phyloP scores from a whole-genome alignment of 2,113 vertebrate species.

The Gyps fulvus region DNA sequence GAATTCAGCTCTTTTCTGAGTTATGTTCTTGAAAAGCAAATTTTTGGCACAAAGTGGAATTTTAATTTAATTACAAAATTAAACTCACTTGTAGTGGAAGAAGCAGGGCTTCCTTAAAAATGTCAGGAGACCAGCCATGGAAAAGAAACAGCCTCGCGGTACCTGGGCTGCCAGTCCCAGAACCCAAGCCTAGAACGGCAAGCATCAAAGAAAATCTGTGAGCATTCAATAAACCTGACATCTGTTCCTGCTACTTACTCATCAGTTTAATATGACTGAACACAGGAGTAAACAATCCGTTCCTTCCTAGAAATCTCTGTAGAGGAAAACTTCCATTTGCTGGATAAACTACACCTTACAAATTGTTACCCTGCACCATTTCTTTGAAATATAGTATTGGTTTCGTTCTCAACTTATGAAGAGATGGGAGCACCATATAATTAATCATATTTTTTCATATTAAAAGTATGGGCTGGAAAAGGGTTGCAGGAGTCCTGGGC shows the following conservation, averaged over 20 bases:
- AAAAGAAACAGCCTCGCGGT: fast-evolving
- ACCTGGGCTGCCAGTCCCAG: neutral
- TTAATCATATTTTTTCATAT: neutral
- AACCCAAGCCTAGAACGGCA: fast-evolving
- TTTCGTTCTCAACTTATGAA: neutral
- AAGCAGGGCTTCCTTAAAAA: neutral
- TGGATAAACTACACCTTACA: neutral
- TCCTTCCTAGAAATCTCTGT: neutral
- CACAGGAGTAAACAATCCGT: neutral
- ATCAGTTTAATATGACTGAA: neutral
- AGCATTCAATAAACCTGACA: neutral
- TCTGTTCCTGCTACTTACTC: neutral
- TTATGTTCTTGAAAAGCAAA: neutral
- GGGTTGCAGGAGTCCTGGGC: neutral
- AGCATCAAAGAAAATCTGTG: neutral
- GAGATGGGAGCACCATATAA: neutral
- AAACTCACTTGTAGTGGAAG: neutral
- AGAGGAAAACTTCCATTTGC: neutral
- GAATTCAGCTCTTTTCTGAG: neutral
- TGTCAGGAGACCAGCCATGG: neutral
- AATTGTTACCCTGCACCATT: neutral
- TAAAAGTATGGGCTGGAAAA: neutral
- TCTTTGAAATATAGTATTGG: neutral
- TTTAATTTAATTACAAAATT: constrained; percentile 18
- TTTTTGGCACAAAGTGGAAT: neutral